Evolutionary conservation across 2,888 invertebrate genomes (phyloP), one percentile per base, ranked within the genome.

Genomic region (Arrhopalites spinosus): DNA sequence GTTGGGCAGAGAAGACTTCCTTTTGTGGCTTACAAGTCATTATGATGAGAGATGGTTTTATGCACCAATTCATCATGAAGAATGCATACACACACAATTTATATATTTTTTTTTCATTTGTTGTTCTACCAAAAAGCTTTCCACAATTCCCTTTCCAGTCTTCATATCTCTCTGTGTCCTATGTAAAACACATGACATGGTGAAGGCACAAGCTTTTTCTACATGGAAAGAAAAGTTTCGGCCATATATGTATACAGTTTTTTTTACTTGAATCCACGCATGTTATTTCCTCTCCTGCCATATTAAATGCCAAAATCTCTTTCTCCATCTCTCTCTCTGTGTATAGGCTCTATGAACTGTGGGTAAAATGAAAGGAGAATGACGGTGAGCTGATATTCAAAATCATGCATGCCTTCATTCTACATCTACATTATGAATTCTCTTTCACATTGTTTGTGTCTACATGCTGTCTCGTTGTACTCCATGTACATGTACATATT

Each of bases 11-110:
- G 27, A 68, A 70, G 70, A 70, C 70, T 73, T 73, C 45, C 73
- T 63, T 63, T 64, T 74, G 67, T 74, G 74, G 74, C 56, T 74
- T 68, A 67, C 56, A 75, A 77, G 77, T 77, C 74, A 77, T 77
- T 77, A 77, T 75, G 67, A 72, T 77, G 77, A 77, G 75, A 77
- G 77, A 77, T 77, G 77, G 72, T 75, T 77, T 77, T 72, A 77
- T 75, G 77, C 75, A 63, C 68, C 74, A 75, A 75, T 77, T 74
- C 77, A 77, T 77, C 47, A 30, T 63, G 47, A 64, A 63, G 64
- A 50, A 63, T 73, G 27, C 70, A 70, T 20, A 45, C 45, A 67
- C 59, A 59, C 59, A 59, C 59, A 45, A 36, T 11, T 56, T 63
- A 69, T 67, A 69, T 67, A 76, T n/a, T n/a, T n/a, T 76, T 7